Evolutionary conservation across 2,888 invertebrate genomes (phyloP), one percentile per base, ranked within the genome.

Genomic region (Heliconius ismenius): DNA sequence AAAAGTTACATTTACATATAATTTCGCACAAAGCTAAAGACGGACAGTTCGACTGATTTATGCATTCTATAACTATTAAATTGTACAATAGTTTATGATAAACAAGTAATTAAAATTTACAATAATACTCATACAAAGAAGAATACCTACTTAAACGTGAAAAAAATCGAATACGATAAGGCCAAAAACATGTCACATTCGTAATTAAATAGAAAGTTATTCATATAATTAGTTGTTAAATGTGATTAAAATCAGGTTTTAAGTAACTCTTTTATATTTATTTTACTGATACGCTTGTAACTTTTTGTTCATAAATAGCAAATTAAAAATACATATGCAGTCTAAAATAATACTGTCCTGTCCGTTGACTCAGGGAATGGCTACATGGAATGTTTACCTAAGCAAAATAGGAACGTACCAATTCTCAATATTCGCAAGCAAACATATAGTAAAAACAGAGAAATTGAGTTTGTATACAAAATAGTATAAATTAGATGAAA

Each of bases 221-320:
- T 49, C 49, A 49, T 18, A 49, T 49, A 49, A 49, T 54, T 70
- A 32, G 39, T 36, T 26, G 13, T 43, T 60, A 3, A 62, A 39
- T 73, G 28, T 63, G 60, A 73, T 62, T 21, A 73, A 73, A 73
- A 70, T 70, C 70, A 43, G 60, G 62, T 73, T 73, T 72, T 73
- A 39, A 62, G 21, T 65, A 39, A n/a, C 13, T 39, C 13, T 65
- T 49, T 49, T 36, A 24, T 36, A 67, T 67, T n/a, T 36, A 65
- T 65, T 39, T 65, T 18, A 13, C 24, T 67, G 43, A 67, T 64
- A 1, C 11, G n/a, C 7, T 36, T 64, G 15, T 43, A 6, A 18
- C 3, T 24, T 24, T 39, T 39, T 15, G 24, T 7, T 39, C 3
- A 24, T 32, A n/a, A 69, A 49, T 13, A 24, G 67, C 39, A 67